phyloP scores from a whole-genome alignment of 2,797 vertebrate genomes.

The Chrosomus eos region DNA sequence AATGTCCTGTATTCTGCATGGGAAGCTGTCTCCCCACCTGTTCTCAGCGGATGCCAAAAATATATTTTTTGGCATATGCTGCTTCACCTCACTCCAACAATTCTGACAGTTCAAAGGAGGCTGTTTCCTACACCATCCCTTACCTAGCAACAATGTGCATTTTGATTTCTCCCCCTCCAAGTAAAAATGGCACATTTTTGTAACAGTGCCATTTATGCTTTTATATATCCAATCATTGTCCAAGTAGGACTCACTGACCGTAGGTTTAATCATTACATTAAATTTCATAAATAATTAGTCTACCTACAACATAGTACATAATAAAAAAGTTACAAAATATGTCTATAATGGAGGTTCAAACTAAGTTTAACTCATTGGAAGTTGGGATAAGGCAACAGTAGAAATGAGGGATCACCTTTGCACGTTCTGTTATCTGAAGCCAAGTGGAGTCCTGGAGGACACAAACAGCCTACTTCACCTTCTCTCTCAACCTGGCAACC shows the following conservation, averaged over 20 bases:
- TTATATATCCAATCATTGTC: neutral
- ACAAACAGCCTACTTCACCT: conserved; percentile 67
- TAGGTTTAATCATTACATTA: neutral
- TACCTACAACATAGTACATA: neutral
- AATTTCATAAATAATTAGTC: neutral
- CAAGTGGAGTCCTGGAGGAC: conserved; percentile 75
- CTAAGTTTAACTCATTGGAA: neutral
- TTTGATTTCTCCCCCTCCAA: neutral
- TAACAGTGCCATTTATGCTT: neutral
- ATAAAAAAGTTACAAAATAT: neutral
- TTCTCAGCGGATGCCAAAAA: conserved; percentile 46
- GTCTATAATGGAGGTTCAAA: neutral
- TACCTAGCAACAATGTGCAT: neutral
- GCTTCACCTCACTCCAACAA: conserved; percentile 27
- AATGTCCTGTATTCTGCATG: conserved; percentile 46
- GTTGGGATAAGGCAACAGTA: neutral
- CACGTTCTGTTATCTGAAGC: conserved; percentile 75
- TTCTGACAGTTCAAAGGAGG: conserved; percentile 19
- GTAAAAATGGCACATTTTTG: conserved; percentile 4
- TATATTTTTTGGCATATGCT: conserved; percentile 28
- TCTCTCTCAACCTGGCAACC: conserved; percentile 72
- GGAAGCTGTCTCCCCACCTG: conserved; percentile 55
- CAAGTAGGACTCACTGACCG: neutral
- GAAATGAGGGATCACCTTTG: conserved; percentile 67
- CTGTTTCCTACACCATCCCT: conserved; percentile 3